Base-by-base conservation (phyloP, 2,888 invertebrate genomes). In the Alloscopus bannaensis region DNA sequence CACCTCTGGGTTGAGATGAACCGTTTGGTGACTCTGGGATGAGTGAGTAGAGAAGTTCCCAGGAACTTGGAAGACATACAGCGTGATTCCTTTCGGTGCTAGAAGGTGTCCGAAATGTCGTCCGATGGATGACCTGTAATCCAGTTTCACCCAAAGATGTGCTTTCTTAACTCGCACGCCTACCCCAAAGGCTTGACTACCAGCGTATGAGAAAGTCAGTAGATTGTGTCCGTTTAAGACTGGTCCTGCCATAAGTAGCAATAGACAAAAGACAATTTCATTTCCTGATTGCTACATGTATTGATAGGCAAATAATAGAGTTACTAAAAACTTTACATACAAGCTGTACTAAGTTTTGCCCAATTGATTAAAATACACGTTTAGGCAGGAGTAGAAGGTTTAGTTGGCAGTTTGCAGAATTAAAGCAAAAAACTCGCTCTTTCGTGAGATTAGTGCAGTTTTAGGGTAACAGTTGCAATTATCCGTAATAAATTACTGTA, bases 161-260 rank as follows among this genome's bases (percentile, higher is more conserved):
- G 95, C 95, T 84, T 93, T 92, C 85, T 93, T 92, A 85, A 96
- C 94, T 84, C 92, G 90, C 85, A 94, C 90, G 85, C 93, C 93
- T 69, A 87, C 83, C 26, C 84, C 86, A 73, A 84, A 86, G 90
- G 89, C 77, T 88, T 89, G 70, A 89, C 89, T 85, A 88, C 89
- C 66, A 84, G 92, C 92, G 87, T 94, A 92, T 72, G 94, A 92
- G 89, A 96, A 96, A 89, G 96, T 95, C 86, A 96, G 91, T 86
- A 96, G 90, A 76, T 94, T 92, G 89, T 96, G 95, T 66, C 94
- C 94, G 88, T 95, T 95, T 87, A 95, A 90, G 87, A 93, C 92
- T 86, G 92, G 92, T 87, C 96, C 96, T 96, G 60, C n/a, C n/a
- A n/a, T n/a, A n/a, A n/a, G n/a, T 29, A 65, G 8, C 8, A n/a